These are phyloP conservation scores for Coptodon rendalli DNA, from an alignment of 2,113 vertebrate genomes.

Conservation along the genomic window DNA sequence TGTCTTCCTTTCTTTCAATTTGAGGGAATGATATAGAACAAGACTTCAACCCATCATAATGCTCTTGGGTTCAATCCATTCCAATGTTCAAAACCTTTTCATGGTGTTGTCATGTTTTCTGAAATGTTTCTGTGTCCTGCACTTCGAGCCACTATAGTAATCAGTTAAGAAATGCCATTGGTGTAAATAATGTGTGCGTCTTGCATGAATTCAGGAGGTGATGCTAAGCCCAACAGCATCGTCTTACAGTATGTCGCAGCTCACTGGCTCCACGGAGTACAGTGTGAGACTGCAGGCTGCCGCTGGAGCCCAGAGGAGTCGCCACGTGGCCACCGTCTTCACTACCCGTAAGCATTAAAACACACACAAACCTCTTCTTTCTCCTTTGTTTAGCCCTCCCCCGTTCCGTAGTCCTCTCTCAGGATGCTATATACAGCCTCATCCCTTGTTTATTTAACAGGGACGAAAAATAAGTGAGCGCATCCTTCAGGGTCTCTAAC, in stretches of 20 bases:
- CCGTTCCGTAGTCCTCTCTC: not conserved
- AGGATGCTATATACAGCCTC: not conserved
- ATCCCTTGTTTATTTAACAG: not conserved
- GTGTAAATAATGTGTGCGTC: not conserved
- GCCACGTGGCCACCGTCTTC: conserved; percentile 67
- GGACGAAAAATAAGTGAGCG: not conserved
- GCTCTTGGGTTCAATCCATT: not conserved
- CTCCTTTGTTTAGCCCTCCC: not conserved
- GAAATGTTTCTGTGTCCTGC: not conserved
- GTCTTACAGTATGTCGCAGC: conserved; percentile 79
- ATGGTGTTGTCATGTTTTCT: not conserved
- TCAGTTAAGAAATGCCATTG: not conserved
- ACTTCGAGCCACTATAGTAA: not conserved
- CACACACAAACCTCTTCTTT: not conserved
- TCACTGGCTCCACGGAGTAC: conserved; percentile 80
- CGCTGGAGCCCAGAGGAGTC: conserved; percentile 73
- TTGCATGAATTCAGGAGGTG: conserved; percentile 73
- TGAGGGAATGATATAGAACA: not conserved
- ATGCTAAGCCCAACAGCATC: conserved; percentile 76
- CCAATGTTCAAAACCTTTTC: not conserved
- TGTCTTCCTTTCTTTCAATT: not conserved
- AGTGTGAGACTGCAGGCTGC: conserved; percentile 78
- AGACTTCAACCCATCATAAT: not conserved
- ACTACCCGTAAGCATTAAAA: conserved; percentile 78
- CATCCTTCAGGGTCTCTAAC: not conserved